A percentile compares a stretch with the other conserved stretches of the same genome.
phyloP scores from a whole-genome alignment of 1,140 invertebrate genomes.

The Venustaconcha ellipsiformis region DNA sequence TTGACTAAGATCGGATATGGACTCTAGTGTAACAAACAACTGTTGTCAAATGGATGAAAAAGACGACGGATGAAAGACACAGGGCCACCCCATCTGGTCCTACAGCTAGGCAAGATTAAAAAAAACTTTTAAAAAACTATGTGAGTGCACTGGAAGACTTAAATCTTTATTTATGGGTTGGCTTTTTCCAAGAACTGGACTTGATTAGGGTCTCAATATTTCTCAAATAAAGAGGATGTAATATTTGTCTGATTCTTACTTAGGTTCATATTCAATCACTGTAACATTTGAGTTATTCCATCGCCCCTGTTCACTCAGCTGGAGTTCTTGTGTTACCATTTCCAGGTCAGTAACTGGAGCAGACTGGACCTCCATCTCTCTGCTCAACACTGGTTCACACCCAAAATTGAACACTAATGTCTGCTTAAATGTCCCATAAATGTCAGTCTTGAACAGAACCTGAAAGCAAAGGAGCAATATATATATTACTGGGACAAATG shows the following conservation, averaged over 20 bases:
- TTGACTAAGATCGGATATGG: no score
- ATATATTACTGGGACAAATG: background rate
- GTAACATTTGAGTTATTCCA: constrained; percentile 75
- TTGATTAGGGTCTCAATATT: no score
- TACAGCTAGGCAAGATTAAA: no score
- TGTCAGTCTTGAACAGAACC: constrained; percentile 79
- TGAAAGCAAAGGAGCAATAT: constrained; percentile 35
- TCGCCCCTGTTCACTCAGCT: constrained; percentile 71
- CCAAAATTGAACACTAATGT: constrained; percentile 85
- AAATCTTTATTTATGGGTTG: no score
- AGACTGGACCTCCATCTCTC: constrained; percentile 83
- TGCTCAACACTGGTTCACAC: constrained; percentile 77
- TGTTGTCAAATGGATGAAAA: no score
- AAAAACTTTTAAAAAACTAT: no score
- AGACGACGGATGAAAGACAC: no score
- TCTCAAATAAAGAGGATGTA: no score
- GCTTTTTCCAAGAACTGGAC: no score
- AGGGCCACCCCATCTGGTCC: no score
- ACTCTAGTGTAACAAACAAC: no score
- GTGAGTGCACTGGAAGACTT: no score
- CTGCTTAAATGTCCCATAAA: constrained; percentile 86
- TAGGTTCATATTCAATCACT: constrained; percentile 75
- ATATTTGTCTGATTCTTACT: constrained; percentile 36
- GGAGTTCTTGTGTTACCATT: constrained; percentile 74
- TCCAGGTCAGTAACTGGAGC: constrained; percentile 78